phyloP scores from a whole-genome alignment of 2,888 invertebrate genomes.

The Smittia sp. region DNA sequence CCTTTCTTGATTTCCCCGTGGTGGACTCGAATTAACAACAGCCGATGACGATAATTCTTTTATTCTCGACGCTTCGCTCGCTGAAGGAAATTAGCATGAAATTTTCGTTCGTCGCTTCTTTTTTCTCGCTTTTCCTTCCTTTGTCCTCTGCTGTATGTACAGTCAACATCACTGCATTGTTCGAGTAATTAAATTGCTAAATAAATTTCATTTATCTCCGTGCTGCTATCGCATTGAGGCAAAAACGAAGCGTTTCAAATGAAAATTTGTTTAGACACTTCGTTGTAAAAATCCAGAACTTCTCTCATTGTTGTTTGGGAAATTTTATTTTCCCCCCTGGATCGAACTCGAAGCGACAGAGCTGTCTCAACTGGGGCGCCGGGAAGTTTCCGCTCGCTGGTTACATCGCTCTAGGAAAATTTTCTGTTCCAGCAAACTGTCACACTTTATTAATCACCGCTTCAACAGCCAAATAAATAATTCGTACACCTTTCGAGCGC shows the following conservation, averaged over 20 bases:
- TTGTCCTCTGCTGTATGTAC: background rate
- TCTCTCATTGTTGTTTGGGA: background rate
- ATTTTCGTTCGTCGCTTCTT: background rate
- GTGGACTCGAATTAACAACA: background rate
- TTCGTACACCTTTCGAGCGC: background rate
- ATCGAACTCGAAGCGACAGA: conserved; percentile 5
- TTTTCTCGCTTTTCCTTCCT: background rate
- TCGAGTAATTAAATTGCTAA: conserved; percentile 39
- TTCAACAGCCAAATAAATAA: background rate
- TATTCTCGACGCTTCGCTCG: background rate
- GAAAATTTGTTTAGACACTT: conserved; percentile 28
- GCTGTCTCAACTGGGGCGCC: too few relatives aligned
- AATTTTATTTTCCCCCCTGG: background rate
- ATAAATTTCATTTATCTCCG: conserved; percentile 35
- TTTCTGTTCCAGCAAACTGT: background rate
- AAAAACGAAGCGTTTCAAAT: background rate
- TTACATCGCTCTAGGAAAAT: background rate
- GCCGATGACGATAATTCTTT: background rate
- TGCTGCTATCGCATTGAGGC: background rate
- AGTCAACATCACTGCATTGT: conserved; percentile 32
- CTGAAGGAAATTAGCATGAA: background rate
- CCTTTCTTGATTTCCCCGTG: background rate
- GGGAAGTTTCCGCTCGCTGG: too few relatives aligned
- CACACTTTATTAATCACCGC: conserved; percentile 32
- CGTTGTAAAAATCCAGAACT: background rate